A percentile compares a stretch with the other conserved stretches of the same genome.
These are phyloP conservation scores for Hipposideros larvatus DNA, from an alignment of 2,797 vertebrate species.

Conservation along the genomic window DNA sequence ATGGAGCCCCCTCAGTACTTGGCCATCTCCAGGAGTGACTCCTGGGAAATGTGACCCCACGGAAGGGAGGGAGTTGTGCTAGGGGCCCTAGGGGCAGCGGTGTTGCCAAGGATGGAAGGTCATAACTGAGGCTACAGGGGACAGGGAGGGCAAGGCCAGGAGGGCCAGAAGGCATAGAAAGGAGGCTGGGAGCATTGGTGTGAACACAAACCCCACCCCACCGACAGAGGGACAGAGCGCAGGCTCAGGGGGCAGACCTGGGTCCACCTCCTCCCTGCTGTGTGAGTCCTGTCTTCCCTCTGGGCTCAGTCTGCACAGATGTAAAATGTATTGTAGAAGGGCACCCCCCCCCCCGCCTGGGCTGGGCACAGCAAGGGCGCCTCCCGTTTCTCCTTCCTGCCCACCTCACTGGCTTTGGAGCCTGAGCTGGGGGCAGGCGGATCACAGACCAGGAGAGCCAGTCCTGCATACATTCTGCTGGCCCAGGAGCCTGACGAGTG, in stretches of 20 bases:
- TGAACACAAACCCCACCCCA: not conserved
- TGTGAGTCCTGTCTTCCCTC: not conserved
- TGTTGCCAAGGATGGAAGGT: not conserved
- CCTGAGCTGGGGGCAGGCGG: not conserved
- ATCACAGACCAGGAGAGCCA: not conserved
- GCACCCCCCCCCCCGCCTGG: no score
- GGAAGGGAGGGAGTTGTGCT: not conserved
- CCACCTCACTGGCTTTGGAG: not conserved
- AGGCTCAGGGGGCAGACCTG: not conserved
- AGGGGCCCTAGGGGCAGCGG: not conserved
- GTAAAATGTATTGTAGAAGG: not conserved
- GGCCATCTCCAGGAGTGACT: not conserved
- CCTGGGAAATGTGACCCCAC: not conserved
- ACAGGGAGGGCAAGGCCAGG: not conserved
- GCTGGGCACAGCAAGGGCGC: rapidly evolving
- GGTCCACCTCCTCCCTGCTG: not conserved
- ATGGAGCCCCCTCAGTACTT: no score
- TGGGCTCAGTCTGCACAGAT: not conserved
- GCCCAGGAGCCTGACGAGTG: not conserved
- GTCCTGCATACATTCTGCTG: not conserved
- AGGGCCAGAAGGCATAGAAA: not conserved
- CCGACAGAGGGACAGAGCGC: not conserved
- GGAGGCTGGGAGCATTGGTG: not conserved
- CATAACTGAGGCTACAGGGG: not conserved
- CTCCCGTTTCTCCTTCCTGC: not conserved